Evolutionary conservation across 1,140 invertebrate species (phyloP).

Genomic region (Trissolcus basalis): DNA sequence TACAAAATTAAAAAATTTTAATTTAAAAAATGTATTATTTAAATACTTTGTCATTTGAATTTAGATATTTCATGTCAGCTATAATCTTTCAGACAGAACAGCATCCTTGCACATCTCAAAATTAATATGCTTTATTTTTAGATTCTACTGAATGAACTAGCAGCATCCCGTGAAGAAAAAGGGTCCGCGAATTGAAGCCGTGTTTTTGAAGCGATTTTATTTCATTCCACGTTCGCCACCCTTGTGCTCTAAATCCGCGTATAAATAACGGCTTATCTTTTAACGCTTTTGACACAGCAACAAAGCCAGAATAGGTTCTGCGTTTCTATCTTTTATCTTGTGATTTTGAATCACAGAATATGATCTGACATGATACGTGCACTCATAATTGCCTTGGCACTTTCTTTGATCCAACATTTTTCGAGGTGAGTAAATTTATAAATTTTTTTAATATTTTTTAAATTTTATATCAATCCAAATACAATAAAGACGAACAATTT

Average conservation of each 20-base stretch:
- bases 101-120: too few relatives aligned
- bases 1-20: too few relatives aligned
- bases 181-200: conserved; percentile 39
- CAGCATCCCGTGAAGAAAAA: conserved; percentile 34
- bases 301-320: conserved; percentile 51
- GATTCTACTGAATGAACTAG: conserved; percentile 30
- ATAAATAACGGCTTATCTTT: conserved; percentile 63
- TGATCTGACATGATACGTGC: conserved; percentile 56
- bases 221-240: conserved; percentile 49
- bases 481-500: too few relatives aligned
- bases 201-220: conserved; percentile 54
- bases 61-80: too few relatives aligned
- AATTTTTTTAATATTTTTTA: too few relatives aligned
- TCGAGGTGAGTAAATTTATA: too few relatives aligned
- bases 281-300: conserved; percentile 48
- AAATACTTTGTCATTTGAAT: too few relatives aligned
- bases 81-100: too few relatives aligned
- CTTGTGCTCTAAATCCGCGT: conserved; percentile 53
- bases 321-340: conserved; percentile 49
- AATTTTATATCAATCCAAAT: too few relatives aligned
- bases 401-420: conserved; percentile 52
- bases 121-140: conserved; percentile 41
- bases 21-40: too few relatives aligned
- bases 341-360: conserved; percentile 40
- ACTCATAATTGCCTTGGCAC: conserved; percentile 58